Evolutionary conservation across 2,797 vertebrate species (phyloP).

Genomic region (Triplophysa bombifrons): DNA sequence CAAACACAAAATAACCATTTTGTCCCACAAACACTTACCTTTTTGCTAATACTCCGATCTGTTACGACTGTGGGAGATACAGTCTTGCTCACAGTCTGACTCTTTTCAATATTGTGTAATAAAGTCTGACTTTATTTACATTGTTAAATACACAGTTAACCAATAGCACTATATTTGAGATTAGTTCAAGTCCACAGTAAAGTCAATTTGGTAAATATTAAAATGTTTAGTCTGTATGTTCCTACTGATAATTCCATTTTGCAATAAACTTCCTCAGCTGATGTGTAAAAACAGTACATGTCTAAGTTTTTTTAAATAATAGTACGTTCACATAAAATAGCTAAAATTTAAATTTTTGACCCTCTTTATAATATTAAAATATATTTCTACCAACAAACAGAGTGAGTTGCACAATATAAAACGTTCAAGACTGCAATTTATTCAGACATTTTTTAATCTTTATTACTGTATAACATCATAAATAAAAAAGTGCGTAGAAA

Average conservation of each 20-base stretch:
- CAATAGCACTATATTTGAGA: not conserved
- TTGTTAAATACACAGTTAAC: not conserved
- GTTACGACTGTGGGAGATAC: not conserved
- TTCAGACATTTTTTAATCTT: constrained; percentile 74
- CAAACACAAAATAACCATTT: no score
- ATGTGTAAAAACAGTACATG: not conserved
- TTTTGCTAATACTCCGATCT: not conserved
- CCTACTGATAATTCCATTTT: not conserved
- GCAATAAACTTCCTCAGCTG: no score
- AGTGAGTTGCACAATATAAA: not conserved
- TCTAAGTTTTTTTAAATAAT: no score
- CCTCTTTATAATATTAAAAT: no score
- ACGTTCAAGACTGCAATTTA: not conserved
- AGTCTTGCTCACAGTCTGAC: not conserved
- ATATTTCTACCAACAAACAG: no score
- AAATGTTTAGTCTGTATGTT: not conserved
- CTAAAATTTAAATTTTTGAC: no score
- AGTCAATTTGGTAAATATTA: not conserved
- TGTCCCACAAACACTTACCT: not conserved
- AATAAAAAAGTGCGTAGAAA: constrained; percentile 89
- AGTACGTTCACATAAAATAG: no score
- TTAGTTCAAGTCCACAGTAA: not conserved
- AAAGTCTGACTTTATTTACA: not conserved
- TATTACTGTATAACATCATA: constrained; percentile 84
- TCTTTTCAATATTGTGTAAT: not conserved